A percentile compares a stretch with the other conserved stretches of the same genome.
phyloP scores from a whole-genome alignment of 1,140 invertebrate genomes.

The Conus ventricosus region DNA sequence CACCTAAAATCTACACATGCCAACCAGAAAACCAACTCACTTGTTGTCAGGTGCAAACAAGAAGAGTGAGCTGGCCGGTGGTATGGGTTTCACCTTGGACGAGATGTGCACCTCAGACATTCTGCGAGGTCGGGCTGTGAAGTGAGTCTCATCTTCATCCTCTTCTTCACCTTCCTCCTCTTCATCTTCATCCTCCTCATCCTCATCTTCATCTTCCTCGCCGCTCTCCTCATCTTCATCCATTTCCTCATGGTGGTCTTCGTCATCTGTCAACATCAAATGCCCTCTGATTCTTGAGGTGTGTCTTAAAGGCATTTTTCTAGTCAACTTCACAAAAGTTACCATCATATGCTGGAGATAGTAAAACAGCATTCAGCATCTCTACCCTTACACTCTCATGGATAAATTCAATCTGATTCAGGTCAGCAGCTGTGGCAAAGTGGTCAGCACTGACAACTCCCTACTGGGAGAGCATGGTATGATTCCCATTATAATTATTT shows the following conservation, averaged over 20 bases:
- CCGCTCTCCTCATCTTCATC: conserved; percentile 40
- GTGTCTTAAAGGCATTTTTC: too few relatives aligned
- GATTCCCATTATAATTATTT: too few relatives aligned
- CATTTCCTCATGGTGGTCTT: conserved; percentile 44
- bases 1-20: too few relatives aligned
- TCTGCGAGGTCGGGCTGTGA: conserved; percentile 84
- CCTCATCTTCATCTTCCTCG: conserved; percentile 82
- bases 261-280: conserved; percentile 43
- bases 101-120: conserved; percentile 93
- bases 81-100: conserved; percentile 93
- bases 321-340: too few relatives aligned
- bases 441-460: too few relatives aligned
- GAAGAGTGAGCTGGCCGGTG: conserved; percentile 95
- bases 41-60: conserved; percentile 95
- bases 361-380: too few relatives aligned
- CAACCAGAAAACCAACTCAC: neutral
- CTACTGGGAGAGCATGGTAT: too few relatives aligned
- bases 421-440: too few relatives aligned
- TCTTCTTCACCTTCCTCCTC: conserved; percentile 75
- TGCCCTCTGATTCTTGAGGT: too few relatives aligned
- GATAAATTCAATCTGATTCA: too few relatives aligned
- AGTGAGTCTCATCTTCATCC: conserved; percentile 78
- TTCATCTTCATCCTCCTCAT: conserved; percentile 62
- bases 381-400: too few relatives aligned
- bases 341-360: too few relatives aligned